Evolutionary conservation across 1,140 invertebrate genomes (phyloP), one percentile per base, ranked within the genome.

Genomic region (Nomia melanderi): DNA sequence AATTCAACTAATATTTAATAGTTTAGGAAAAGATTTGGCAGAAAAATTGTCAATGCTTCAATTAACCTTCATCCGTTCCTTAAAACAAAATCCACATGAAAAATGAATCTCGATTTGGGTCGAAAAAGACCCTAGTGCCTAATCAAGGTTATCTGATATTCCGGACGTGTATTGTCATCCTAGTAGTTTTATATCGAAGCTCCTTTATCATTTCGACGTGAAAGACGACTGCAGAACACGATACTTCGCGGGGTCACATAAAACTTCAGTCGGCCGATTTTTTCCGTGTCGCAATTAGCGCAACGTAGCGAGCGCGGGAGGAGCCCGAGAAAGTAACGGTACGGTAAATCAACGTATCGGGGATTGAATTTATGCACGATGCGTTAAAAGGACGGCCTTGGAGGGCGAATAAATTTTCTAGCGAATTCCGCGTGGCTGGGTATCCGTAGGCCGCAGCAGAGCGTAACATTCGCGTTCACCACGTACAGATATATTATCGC

Each of bases 401-500:
- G 36, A 44, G n/a, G 31, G 59, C 14, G 47, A 72, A 63, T 77
- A 77, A 77, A 77, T 77, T 44, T n/a, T 72, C 54, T 29, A 70
- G 47, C 12, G 17, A 77, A 77, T 72, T 77, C 75, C 75, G 17
- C 47, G 50, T 31, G 75, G 47, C 6, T 9, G 47, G 20, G 41
- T 66, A 60, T 63, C n/a, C 33, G 54, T 62, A 31, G 39, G 29
- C 76, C 41, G 69, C 66, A 47, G 41, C 54, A 33, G 71, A 78
- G 33, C 77, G 77, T 74, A 74, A 78, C 77, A 56, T 29, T 72
- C 33, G 27, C 60, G 67, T 66, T 62, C 39, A 20, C 71, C 53
- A 66, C 20, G 31, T 8, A 25, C 56, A 31, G 71, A 78, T 78
- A 67, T 78, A 78, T 75, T 78, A 75, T 67, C 63, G 31, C 23